Evolutionary conservation across 2,888 invertebrate genomes (phyloP), one percentile per base, ranked within the genome.

Genomic region (Oeneis ivallda): DNA sequence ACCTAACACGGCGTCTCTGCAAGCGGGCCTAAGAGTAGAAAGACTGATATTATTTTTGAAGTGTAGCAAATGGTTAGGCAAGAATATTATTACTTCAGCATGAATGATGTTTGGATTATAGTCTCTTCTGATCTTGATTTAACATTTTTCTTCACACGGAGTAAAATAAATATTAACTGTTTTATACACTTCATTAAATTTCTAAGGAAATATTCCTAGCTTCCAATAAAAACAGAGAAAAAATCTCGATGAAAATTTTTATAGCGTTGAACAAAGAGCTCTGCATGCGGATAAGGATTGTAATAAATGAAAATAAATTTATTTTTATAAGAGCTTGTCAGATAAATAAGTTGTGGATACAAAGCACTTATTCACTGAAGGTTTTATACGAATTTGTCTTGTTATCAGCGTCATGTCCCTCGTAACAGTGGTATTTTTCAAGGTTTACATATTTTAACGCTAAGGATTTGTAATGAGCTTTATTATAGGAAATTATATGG

Each of bases 231-330:
- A 54, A 64, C 45, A 64, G 34, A 47, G 45, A 54, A 60, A 71
- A 71, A 71, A 69, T 70, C 71, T 60, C 65, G 65, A 74, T 72
- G 74, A 76, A 72, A 69, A 74, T 73, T 76, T n/a, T 72, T 72
- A 72, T 73, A 75, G 70, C 71, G 74, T 74, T 71, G 64, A 70
- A 74, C 75, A 73, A 79, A 78, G 78, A 78, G 79, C 76, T 79
- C 78, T 75, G 75, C 71, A 62, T 71, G 75, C 60, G 41, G 61
- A 78, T 77, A 75, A 81, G 76, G 77, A 79, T 73, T 75, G 76
- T 78, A 78, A 80, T 79, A 79, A 82, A 81, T 78, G 75, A 78
- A 76, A 77, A 78, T 75, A 73, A 74, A 75, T 75, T 75, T 73
- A 79, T 78, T 80, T 80, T 80, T 76, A 76, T 74, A 78, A 80